Base-by-base conservation (phyloP, 2,797 vertebrate genomes). In the Garrulus glandarius region DNA sequence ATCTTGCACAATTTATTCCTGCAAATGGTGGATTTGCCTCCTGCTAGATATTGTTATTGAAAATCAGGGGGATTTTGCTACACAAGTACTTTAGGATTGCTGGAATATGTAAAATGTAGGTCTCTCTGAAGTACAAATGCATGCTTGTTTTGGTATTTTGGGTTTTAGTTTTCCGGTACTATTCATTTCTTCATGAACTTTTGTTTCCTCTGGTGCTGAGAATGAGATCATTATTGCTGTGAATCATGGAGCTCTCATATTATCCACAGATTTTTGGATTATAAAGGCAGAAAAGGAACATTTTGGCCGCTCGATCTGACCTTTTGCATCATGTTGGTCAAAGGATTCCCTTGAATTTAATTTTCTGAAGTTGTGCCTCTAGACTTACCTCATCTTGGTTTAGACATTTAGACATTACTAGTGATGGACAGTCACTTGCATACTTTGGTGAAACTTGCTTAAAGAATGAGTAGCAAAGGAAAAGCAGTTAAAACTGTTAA, bases 141-240 rank as follows among this genome's bases (percentile, higher is more conserved):
- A 84, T 57, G 50, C 46, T 94, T 96, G 95, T 93, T 90, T 91
- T 80, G 83, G 84, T 95, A 70, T 89, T 93, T 92, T 49, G 65
- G 74, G 83, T 57, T 92, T 93, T 95, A 94, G 57, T 70, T 86
- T 96, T 87, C 89, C 1, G 1, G 55, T 96, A 36, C 63, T 76
- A 59, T 93, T 95, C 60, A 86, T 92, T 95, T 94, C 36, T 72
- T 93, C 41, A 15, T 70, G 41, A 96, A 91, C 93, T 93, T 78
- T 92, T 95, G 87, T 96, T 97, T 96, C 86, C 79, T 90, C 81
- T 93, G 77, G 76, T 94, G 76, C 60, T 75, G 88, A 78, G 96
- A 87, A 96, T 95, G 94, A 97, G 93, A 59, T 97, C 93, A 96
- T 95, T 93, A 80, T 89, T 97, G 74, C 84, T 74, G 78, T 95